phyloP scores from a whole-genome alignment of 2,797 vertebrate species.

The Momotus momota region DNA sequence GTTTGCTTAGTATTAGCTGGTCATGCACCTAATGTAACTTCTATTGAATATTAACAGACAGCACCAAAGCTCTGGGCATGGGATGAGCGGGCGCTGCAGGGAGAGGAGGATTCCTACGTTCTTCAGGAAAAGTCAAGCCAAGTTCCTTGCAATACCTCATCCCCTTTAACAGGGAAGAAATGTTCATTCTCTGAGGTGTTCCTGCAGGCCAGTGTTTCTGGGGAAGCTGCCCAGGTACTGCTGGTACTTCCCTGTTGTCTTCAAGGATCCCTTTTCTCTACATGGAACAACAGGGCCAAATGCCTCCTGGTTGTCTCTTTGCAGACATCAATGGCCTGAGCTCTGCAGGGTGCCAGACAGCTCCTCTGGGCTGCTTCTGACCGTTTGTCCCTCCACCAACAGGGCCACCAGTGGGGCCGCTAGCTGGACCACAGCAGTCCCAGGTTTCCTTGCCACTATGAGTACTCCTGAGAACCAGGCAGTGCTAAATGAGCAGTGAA shows the following conservation, averaged over 20 bases:
- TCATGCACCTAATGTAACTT: slow-evolving; percentile 88
- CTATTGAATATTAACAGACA: slow-evolving; percentile 98
- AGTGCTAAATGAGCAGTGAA: neutral
- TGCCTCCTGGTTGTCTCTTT: neutral
- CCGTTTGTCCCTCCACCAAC: neutral
- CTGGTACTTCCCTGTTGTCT: neutral
- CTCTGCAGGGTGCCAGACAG: neutral
- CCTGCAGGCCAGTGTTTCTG: neutral
- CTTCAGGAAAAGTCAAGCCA: slow-evolving; percentile 23
- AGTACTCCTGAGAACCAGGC: neutral
- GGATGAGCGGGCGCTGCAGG: slow-evolving; percentile 42
- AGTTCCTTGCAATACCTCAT: neutral
- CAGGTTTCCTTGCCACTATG: neutral
- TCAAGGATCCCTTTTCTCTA: neutral
- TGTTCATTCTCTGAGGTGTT: neutral
- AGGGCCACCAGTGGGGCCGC: neutral
- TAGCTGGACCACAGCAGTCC: neutral
- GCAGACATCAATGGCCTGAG: neutral
- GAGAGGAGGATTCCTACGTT: slow-evolving; percentile 58
- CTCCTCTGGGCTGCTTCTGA: neutral
- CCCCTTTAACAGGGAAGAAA: neutral
- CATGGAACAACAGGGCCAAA: neutral
- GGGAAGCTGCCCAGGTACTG: neutral
- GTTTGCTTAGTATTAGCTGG: slow-evolving; percentile 97
- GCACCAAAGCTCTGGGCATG: slow-evolving; percentile 79